A percentile compares a stretch with the other conserved stretches of the same genome.
phyloP scores from a whole-genome alignment of 2,888 invertebrate species.

The Tetranychus piercei region DNA sequence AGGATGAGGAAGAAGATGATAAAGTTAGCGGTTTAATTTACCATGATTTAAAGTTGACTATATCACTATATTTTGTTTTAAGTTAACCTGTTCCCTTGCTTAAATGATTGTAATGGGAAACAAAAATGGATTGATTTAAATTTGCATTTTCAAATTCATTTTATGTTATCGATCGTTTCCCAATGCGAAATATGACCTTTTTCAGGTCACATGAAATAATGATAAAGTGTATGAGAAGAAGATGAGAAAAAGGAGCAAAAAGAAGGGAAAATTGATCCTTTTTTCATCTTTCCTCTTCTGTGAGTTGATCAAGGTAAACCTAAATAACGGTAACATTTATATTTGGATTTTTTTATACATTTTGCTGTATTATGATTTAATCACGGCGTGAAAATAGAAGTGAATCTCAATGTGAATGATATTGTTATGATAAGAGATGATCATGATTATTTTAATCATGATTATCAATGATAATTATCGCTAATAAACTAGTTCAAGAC shows the following conservation, averaged over 20 bases:
- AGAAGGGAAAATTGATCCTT: background rate
- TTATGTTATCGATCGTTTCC: background rate
- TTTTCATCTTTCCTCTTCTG: too few species aligned
- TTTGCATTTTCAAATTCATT: background rate
- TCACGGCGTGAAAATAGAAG: too few species aligned
- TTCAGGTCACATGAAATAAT: background rate
- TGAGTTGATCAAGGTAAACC: too few species aligned
- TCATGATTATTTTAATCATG: too few species aligned
- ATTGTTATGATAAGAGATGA: too few species aligned
- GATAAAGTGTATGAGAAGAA: background rate
- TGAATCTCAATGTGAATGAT: too few species aligned
- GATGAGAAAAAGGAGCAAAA: background rate
- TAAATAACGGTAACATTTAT: too few species aligned
- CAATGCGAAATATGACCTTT: constrained; percentile 1
- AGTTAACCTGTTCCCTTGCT: background rate
- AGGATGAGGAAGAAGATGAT: background rate
- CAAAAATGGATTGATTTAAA: background rate
- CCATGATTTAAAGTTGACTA: background rate
- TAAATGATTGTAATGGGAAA: background rate
- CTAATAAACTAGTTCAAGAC: too few species aligned
- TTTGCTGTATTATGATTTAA: too few species aligned
- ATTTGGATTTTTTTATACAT: too few species aligned
- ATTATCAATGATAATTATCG: too few species aligned
- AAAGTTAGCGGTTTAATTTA: background rate
- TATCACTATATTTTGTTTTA: background rate